Percentiles rank a stretch among this genome's conserved stretches.
Conservation (phyloP, 2,113 vertebrate species). For the Notothenia rossii region DNA sequence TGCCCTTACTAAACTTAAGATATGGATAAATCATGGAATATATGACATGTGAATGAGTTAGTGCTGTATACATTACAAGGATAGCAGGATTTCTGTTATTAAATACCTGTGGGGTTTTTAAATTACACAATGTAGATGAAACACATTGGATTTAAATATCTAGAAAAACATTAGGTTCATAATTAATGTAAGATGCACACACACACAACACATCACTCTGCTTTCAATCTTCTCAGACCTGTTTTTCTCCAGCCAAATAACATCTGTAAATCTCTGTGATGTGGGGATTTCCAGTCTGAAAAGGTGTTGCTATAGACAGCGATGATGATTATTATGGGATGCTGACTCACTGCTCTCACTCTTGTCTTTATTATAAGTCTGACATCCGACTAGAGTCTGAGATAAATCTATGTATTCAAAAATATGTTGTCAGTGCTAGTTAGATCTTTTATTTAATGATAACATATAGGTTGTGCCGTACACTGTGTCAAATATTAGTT, state of each 20-base stretch:
- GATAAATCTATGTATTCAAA: background rate
- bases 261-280: conserved; percentile 12
- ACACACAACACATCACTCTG: background rate
- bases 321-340: conserved; percentile 21
- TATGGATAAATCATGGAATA: background rate
- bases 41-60: background rate
- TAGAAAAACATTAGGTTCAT: no score
- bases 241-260: conserved; percentile 22
- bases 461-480: background rate
- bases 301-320: background rate
- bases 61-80: background rate
- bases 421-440: background rate
- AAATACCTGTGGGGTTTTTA: background rate
- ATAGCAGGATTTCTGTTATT: background rate
- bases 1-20: background rate
- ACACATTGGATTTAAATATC: no score
- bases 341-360: background rate
- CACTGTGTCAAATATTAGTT: background rate
- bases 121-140: background rate
- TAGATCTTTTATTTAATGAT: background rate
- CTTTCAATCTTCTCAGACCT: background rate
- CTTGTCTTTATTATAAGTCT: conserved; percentile 27
- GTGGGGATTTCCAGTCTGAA: conserved; percentile 58
- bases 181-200: no score
- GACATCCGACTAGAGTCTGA: conserved; percentile 21